These are phyloP conservation scores for Uromys caudimaculatus DNA, from an alignment of 2,797 vertebrate species.

Conservation along the genomic window DNA sequence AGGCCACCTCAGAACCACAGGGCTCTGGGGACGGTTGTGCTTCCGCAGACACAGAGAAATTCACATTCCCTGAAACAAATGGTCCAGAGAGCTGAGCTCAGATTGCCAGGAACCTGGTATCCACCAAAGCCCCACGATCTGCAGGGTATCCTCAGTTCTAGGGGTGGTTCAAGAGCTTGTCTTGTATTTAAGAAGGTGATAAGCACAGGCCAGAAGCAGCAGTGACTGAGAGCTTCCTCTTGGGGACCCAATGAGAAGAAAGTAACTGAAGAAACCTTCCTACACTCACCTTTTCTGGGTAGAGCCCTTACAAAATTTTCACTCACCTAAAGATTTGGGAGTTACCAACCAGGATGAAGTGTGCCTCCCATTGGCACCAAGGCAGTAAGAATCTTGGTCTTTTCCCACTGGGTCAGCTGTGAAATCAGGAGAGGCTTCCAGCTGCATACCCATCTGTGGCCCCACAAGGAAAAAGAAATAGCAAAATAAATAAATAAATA, in stretches of 20 bases:
- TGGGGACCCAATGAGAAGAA: background rate
- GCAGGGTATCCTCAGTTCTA: background rate
- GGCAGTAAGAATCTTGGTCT: conserved; percentile 75
- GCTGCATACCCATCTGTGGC: conserved; percentile 54
- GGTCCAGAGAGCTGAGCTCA: background rate
- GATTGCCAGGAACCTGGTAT: background rate
- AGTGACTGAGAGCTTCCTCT: too few relatives aligned
- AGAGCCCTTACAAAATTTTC: background rate
- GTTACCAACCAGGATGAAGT: conserved; percentile 81
- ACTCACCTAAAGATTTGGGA: conserved; percentile 82
- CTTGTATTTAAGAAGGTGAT: background rate
- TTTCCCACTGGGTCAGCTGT: conserved; percentile 59
- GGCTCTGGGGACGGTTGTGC: conserved; percentile 82
- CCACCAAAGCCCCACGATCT: background rate
- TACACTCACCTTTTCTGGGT: background rate
- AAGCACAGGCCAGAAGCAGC: background rate
- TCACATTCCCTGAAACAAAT: conserved; percentile 85
- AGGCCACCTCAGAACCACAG: conserved; percentile 87
- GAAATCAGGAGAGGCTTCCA: conserved; percentile 80
- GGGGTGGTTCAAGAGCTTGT: background rate
- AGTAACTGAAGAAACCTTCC: background rate
- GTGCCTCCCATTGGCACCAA: conserved; percentile 77
- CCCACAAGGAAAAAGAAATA: background rate
- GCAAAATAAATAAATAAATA: background rate
- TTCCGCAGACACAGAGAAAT: conserved; percentile 87